phyloP scores from a whole-genome alignment of 2,888 invertebrate genomes.

The Heliconius ismenius region DNA sequence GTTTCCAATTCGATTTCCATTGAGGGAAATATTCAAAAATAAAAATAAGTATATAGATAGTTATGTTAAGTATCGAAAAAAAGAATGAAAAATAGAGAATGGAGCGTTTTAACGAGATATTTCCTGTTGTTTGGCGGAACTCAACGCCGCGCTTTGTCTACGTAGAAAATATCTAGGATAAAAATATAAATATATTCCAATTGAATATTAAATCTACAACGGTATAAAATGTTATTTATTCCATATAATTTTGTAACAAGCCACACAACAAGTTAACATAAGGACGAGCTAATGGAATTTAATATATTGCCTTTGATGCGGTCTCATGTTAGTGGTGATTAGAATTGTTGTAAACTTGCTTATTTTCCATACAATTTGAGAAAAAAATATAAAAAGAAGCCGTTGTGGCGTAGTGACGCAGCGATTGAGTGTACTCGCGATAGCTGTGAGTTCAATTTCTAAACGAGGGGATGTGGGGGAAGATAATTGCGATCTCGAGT shows the following conservation, averaged over 20 bases:
- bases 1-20: neutral
- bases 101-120: no score
- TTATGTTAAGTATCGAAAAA: neutral
- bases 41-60: no score
- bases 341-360: neutral
- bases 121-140: neutral
- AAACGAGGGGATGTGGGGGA: neutral
- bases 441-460: neutral
- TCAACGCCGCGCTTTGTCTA: neutral
- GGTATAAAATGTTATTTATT: neutral
- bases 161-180: neutral
- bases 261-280: constrained; percentile 11
- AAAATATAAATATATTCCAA: no score
- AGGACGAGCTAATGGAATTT: constrained; percentile 9
- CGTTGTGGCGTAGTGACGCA: neutral
- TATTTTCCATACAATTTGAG: neutral
- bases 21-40: neutral
- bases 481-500: neutral
- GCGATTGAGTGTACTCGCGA: no score
- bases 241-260: neutral
- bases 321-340: constrained; percentile 1
- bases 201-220: neutral
- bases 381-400: neutral
- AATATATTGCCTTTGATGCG: constrained; percentile 14
- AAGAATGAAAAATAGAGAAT: no score